These are phyloP conservation scores for Oreochromis mossambicus DNA, from an alignment of 2,797 vertebrate genomes.

Conservation along the genomic window DNA sequence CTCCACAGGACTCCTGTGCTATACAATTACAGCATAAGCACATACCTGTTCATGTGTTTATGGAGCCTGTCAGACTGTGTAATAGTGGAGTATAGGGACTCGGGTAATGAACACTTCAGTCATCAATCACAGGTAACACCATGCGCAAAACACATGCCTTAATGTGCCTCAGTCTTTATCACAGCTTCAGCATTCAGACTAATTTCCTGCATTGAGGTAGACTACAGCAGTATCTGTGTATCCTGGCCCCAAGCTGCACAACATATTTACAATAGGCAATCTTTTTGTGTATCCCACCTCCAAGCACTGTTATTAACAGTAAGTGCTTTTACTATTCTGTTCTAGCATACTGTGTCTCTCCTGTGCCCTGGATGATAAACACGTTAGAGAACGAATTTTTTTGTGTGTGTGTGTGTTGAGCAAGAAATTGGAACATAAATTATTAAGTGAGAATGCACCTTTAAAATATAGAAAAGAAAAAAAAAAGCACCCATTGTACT, in stretches of 20 bases:
- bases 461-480: not conserved
- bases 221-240: not conserved
- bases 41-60: not conserved
- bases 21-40: not conserved
- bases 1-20: not conserved
- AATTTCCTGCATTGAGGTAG: conserved; percentile 5
- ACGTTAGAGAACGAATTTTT: not conserved
- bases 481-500: conserved; percentile 27
- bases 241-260: conserved; percentile 24
- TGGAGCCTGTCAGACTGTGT: not conserved
- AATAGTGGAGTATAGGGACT: not conserved
- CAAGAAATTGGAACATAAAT: conserved; percentile 56
- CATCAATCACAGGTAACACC: not conserved
- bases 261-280: conserved; percentile 27
- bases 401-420: conserved; percentile 3
- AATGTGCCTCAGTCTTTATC: conserved; percentile 4
- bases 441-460: conserved; percentile 41
- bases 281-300: conserved; percentile 25
- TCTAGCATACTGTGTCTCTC: not conserved
- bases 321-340: conserved; percentile 19
- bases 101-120: not conserved
- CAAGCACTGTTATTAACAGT: conserved; percentile 45
- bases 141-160: not conserved
- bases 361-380: conserved; percentile 42
- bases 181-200: not conserved